A percentile compares a stretch with the other conserved stretches of the same genome.
Evolutionary conservation across 35 echinoderm and acorn worm genomes (phyloP).

Genomic region (Antedon bifida): DNA sequence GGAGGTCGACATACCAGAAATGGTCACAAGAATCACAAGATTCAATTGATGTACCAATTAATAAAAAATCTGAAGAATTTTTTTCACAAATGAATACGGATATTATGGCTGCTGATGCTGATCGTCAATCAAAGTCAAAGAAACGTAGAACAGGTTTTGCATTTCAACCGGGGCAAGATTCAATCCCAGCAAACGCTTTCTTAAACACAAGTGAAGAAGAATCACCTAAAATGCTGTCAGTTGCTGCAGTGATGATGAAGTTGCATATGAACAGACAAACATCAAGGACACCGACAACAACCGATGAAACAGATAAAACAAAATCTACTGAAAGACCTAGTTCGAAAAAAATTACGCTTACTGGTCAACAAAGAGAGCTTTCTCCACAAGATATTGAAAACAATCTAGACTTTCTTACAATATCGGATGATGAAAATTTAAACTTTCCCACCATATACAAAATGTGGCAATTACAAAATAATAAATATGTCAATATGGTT

Average conservation of each 20-base stretch:
- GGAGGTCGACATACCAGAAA: background rate
- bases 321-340: background rate
- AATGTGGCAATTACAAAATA: background rate
- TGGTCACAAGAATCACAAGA: background rate
- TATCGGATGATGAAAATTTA: background rate
- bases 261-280: constrained; percentile 10
- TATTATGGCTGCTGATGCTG: background rate
- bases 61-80: background rate
- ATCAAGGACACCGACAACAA: background rate
- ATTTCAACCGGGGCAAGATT: background rate
- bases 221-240: constrained; percentile 6
- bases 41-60: background rate
- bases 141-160: background rate
- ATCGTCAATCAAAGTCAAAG: background rate
- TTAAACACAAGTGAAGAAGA: background rate
- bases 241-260: constrained; percentile 4
- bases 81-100: background rate
- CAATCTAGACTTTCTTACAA: background rate
- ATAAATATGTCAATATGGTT: background rate
- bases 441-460: background rate
- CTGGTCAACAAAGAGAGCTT: background rate
- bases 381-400: background rate
- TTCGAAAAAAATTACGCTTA: background rate
- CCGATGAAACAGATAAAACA: background rate
- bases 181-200: background rate